A percentile compares a stretch with the other conserved stretches of the same genome.
These are phyloP conservation scores for Petromus typicus DNA, from an alignment of 2,113 vertebrate genomes.

Conservation along the genomic window DNA sequence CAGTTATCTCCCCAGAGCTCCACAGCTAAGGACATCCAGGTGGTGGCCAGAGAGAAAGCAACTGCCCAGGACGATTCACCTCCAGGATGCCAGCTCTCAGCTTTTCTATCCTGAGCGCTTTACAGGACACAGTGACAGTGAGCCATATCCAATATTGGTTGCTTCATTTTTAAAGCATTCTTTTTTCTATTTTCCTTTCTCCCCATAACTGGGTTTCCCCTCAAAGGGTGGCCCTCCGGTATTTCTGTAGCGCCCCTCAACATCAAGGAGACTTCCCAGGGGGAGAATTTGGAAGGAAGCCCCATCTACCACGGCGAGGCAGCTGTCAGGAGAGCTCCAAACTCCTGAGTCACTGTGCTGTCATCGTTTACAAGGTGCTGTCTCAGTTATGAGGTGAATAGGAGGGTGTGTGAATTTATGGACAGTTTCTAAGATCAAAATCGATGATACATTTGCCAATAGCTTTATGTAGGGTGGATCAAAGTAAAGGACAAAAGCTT, in stretches of 20 bases:
- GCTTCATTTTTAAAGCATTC: neutral
- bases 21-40: neutral
- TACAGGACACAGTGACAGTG: neutral
- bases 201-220: neutral
- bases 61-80: neutral
- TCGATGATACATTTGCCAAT: constrained; percentile 59
- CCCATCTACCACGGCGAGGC: constrained; percentile 37
- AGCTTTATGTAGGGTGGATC: constrained; percentile 73
- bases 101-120: neutral
- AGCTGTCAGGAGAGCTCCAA: constrained; percentile 45
- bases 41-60: neutral
- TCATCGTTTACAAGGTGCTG: constrained; percentile 55
- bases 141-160: neutral
- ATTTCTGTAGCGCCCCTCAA: neutral
- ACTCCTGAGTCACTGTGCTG: constrained; percentile 61
- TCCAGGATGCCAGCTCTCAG: neutral
- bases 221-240: no score
- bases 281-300: neutral
- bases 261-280: constrained; percentile 31
- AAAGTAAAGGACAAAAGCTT: constrained; percentile 65
- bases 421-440: constrained; percentile 72
- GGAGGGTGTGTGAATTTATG: constrained; percentile 69
- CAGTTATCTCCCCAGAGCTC: neutral
- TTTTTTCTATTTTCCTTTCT: neutral
- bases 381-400: constrained; percentile 47